Evolutionary conservation across 2,113 vertebrate species (phyloP).

Genomic region (Sturnira hondurensis): DNA sequence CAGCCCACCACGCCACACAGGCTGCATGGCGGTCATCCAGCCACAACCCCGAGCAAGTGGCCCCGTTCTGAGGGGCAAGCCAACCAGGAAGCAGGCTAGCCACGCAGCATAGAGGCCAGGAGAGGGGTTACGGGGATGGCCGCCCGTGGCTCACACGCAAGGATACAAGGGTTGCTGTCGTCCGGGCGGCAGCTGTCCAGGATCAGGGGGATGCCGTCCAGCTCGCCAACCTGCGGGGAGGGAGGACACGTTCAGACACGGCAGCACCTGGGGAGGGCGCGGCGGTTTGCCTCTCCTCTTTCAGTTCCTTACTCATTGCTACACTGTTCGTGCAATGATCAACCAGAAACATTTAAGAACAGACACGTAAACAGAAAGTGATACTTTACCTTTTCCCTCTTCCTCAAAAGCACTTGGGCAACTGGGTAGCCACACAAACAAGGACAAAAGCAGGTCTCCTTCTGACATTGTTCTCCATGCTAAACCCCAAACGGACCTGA

Average conservation of each 20-base stretch:
- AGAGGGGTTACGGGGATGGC: fast-evolving
- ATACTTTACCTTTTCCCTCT: background rate
- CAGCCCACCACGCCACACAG: fast-evolving
- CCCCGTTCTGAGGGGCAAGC: background rate
- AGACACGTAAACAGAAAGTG: background rate
- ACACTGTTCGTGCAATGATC: background rate
- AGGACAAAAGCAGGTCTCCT: background rate
- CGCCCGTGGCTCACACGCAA: constrained; percentile 50
- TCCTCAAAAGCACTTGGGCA: background rate
- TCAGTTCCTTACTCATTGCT: background rate
- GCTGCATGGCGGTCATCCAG: fast-evolving
- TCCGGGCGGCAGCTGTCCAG: constrained; percentile 95
- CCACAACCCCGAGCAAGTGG: fast-evolving
- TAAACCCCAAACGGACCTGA: no score
- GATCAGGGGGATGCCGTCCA: constrained; percentile 93
- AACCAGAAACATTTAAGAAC: background rate
- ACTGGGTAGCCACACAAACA: background rate
- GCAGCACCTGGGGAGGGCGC: fast-evolving
- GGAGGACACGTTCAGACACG: background rate
- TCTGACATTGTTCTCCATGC: background rate
- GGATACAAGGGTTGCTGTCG: constrained; percentile 99
- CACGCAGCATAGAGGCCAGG: fast-evolving
- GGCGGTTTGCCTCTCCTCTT: fast-evolving
- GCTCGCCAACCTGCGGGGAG: constrained; percentile 86
- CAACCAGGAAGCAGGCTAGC: no score